A percentile compares a stretch with the other conserved stretches of the same genome.
phyloP scores from a whole-genome alignment of 1,140 invertebrate genomes.

The Zaprionus camerounensis region DNA sequence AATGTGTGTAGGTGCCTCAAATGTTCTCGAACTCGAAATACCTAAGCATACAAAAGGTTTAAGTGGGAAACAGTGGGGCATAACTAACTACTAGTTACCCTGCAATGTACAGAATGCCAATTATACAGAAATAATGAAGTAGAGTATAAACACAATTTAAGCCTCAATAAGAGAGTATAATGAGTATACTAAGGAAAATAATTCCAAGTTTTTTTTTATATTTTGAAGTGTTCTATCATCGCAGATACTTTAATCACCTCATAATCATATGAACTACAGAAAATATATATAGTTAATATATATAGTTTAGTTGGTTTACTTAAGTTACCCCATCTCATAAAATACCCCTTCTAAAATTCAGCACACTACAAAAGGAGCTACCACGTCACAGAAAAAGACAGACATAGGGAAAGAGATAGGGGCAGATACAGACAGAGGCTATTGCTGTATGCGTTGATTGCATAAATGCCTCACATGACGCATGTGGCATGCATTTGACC shows the following conservation, averaged over 20 bases:
- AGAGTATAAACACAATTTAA: too few relatives aligned
- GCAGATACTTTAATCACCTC: too few relatives aligned
- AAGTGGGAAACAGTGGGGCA: not conserved
- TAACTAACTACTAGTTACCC: not conserved
- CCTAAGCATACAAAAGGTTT: not conserved
- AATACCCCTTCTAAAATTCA: not conserved
- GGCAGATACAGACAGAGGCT: not conserved
- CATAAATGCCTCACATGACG: slow-evolving; percentile 53
- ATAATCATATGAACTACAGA: too few relatives aligned
- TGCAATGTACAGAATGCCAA: not conserved
- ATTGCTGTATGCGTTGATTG: slow-evolving; percentile 35
- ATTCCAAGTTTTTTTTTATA: too few relatives aligned
- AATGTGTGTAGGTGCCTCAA: slow-evolving; percentile 22
- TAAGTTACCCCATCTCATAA: not conserved
- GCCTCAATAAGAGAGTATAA: too few relatives aligned
- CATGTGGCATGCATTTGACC: slow-evolving; percentile 41
- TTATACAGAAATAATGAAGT: not conserved
- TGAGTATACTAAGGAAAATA: too few relatives aligned
- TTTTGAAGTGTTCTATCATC: too few relatives aligned
- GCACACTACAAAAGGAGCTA: slow-evolving; percentile 11
- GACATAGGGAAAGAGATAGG: not conserved
- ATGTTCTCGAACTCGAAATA: slow-evolving; percentile 34
- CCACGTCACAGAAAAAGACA: not conserved
- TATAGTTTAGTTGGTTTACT: too few relatives aligned
- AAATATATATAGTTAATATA: too few relatives aligned